These are phyloP conservation scores for Megaleporinus macrocephalus DNA, from an alignment of 2,113 vertebrate species.

Conservation along the genomic window DNA sequence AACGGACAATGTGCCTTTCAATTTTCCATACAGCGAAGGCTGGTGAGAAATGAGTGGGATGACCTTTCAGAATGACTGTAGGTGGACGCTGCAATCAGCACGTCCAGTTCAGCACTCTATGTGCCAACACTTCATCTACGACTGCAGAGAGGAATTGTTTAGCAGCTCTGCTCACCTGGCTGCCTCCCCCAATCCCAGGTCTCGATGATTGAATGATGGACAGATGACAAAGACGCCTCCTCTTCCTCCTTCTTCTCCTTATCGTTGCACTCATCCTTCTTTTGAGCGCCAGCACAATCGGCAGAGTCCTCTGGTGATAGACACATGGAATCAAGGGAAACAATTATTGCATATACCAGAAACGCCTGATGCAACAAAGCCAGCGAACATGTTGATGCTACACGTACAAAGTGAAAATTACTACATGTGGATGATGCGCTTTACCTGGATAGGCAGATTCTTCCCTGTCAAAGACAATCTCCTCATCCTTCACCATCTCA, in stretches of 20 bases:
- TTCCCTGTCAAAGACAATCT: constrained; percentile 88
- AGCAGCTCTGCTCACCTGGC: constrained; percentile 82
- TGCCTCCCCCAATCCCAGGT: constrained; percentile 98
- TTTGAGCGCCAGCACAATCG: constrained; percentile 84
- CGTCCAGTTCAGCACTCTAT: constrained; percentile 37
- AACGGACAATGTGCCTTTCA: not conserved
- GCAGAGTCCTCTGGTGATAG: constrained; percentile 84
- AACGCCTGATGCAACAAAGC: not conserved
- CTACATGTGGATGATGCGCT: not conserved
- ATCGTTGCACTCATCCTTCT: constrained; percentile 95
- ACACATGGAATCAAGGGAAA: not conserved
- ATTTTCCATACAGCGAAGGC: constrained; percentile 6
- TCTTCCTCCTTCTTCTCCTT: constrained; percentile 99
- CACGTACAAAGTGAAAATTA: not conserved
- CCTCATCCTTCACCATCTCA: constrained; percentile 99
- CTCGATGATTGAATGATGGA: constrained; percentile 92
- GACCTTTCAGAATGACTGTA: constrained; percentile 35
- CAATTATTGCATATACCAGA: not conserved
- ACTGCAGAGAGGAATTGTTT: not conserved
- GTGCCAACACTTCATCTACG: not conserved
- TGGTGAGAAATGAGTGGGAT: constrained; percentile 19
- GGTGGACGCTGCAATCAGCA: constrained; percentile 32
- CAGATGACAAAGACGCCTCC: constrained; percentile 78
- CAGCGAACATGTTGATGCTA: not conserved
- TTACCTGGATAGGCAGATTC: constrained; percentile 85